Evolutionary conservation across 2,888 invertebrate genomes (phyloP).

Genomic region (Deladenus siricidicola): DNA sequence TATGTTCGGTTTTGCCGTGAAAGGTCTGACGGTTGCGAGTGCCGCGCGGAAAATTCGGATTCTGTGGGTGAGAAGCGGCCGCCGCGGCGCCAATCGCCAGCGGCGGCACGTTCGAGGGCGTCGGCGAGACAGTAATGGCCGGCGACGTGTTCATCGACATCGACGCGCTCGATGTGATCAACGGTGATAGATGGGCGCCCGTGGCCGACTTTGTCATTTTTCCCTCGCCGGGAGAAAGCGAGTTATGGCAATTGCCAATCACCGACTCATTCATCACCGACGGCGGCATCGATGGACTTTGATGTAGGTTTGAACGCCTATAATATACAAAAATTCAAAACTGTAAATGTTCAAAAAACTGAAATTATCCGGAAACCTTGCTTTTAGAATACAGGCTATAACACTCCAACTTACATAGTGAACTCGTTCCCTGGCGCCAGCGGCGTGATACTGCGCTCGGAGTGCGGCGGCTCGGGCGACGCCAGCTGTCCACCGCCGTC

Average conservation of each 20-base stretch:
- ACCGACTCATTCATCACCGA: constrained; percentile 33
- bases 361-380: neutral
- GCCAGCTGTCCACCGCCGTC: constrained; percentile 5
- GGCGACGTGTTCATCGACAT: neutral
- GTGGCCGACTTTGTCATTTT: constrained; percentile 52
- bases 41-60: constrained; percentile 37
- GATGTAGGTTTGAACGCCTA: constrained; percentile 36
- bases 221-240: constrained; percentile 9
- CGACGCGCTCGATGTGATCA: neutral
- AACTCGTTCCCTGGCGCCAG: constrained; percentile 9
- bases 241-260: neutral
- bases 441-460: constrained; percentile 21
- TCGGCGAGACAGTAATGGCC: neutral
- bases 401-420: neutral
- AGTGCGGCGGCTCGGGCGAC: constrained; percentile 2
- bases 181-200: constrained; percentile 30
- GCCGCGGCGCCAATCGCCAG: neutral
- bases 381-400: neutral
- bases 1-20: constrained; percentile 53
- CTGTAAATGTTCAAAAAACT: neutral
- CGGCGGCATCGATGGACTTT: constrained; percentile 51
- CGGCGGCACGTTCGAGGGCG: neutral
- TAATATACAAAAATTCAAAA: neutral
- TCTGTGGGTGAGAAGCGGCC: neutral
- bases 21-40: constrained; percentile 52